These are phyloP conservation scores for Bergia sp. DNA, from an alignment of 92 coral and sea anemone species.

Conservation along the genomic window DNA sequence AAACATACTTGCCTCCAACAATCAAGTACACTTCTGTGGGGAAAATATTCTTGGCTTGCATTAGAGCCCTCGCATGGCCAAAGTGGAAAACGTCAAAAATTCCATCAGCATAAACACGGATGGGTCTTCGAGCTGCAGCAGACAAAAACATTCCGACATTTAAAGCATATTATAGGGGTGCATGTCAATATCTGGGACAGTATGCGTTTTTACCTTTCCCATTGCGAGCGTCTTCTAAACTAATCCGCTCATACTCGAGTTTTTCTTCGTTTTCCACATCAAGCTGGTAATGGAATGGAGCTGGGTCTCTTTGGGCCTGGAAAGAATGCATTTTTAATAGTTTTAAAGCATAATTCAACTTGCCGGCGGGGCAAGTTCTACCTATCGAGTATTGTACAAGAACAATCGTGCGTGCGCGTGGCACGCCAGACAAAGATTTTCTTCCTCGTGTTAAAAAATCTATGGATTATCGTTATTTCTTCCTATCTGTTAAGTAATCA, in stretches of 20 bases:
- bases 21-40: slow-evolving; percentile 87
- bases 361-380: no score
- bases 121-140: slow-evolving; percentile 84
- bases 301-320: slow-evolving; percentile 74
- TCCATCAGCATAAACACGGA: slow-evolving; percentile 97
- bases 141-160: slow-evolving; percentile 1
- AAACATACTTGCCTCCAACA: slow-evolving; percentile 82
- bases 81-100: slow-evolving; percentile 89
- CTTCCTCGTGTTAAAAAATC: neutral
- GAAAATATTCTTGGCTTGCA: slow-evolving; percentile 92
- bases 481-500: neutral
- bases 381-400: no score
- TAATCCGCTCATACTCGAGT: slow-evolving; percentile 58
- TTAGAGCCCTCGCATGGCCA: slow-evolving; percentile 94
- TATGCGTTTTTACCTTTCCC: slow-evolving; percentile 78
- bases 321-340: neutral
- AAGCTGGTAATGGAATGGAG: slow-evolving; percentile 55
- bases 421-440: no score
- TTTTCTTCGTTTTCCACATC: slow-evolving; percentile 46
- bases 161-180: neutral
- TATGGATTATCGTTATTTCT: neutral
- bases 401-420: no score
- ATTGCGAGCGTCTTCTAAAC: slow-evolving; percentile 82
- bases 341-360: no score
- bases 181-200: neutral